Base-by-base conservation (phyloP, 2,113 vertebrate species). In the Oostethus manadensis region DNA sequence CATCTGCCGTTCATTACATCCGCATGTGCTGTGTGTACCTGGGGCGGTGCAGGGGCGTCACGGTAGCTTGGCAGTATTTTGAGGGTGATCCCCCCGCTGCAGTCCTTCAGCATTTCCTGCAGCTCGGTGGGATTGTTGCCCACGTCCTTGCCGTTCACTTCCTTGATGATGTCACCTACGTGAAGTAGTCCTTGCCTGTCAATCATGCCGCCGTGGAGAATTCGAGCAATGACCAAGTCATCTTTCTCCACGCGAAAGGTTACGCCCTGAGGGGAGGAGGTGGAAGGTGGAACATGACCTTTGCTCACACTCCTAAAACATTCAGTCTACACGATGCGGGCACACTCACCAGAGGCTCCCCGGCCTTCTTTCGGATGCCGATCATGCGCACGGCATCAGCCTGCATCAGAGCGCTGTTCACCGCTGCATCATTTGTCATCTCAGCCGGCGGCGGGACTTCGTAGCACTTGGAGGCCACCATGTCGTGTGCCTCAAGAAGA, bases 311-410 rank as follows among this genome's bases (percentile, higher is more conserved):
- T 22, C 43, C 6, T 42, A 13, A 6, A 15, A 21, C 17, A 46
- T 46, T 46, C 11, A 8, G n/a, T 15, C 45, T 26, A 43, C 1
- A 1, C 15, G 10, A 54, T 1, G 18, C 10, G 4, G 9, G 48
- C 11, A 64, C 33, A 18, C 18, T 90, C 71, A 98, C 97, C 92
- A 99, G 74, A 1, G 97, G 95, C 67, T 98, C 97, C 51, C 94
- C 94, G 11, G 94, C 95, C 88, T 93, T 96, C 89, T 98, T 98
- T 82, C 94, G 93, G 88, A 99, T 98, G 68, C 97, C 95, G 66
- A 99, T 95, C 89, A 99, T 98, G 76, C 97, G 92, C 76, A 99
- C 95, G 18, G 96, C 96, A 69, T 98, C 95, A 0, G 94, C 94
- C 40, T 95, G 94, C 87, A 97, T 88, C 62, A 94, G 84, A 38